These are phyloP conservation scores for Andrena fulva DNA, from an alignment of 2,888 invertebrate species.

Conservation along the genomic window DNA sequence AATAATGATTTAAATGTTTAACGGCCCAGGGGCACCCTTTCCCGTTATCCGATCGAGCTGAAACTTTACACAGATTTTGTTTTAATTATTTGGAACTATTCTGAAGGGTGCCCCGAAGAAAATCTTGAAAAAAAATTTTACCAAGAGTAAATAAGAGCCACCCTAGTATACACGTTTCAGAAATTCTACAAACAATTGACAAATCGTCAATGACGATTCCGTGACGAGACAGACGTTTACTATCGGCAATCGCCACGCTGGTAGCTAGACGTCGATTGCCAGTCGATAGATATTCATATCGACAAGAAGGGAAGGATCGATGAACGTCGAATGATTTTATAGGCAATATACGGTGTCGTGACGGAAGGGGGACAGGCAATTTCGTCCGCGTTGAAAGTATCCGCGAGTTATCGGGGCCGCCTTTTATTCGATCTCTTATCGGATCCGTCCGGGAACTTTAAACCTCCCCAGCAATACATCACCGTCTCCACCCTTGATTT, in stretches of 20 bases:
- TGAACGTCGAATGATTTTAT: conserved; percentile 60
- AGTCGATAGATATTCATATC: conserved; percentile 76
- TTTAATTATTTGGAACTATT: too few relatives aligned
- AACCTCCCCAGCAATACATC: not conserved
- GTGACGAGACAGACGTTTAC: conserved; percentile 58
- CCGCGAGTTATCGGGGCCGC: conserved; percentile 24
- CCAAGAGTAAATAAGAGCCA: too few relatives aligned
- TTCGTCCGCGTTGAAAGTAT: conserved; percentile 44
- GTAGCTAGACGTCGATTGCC: conserved; percentile 72
- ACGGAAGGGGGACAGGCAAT: conserved; percentile 38
- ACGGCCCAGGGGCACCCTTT: too few relatives aligned
- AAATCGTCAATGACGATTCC: conserved; percentile 14
- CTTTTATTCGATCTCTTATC: conserved; percentile 31
- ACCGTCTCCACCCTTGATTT: not conserved
- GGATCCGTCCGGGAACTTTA: not conserved
- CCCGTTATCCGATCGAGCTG: too few relatives aligned
- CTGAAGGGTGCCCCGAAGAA: too few relatives aligned
- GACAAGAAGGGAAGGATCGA: conserved; percentile 62
- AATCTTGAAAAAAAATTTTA: too few relatives aligned
- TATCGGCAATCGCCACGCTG: conserved; percentile 54
- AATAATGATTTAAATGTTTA: too few relatives aligned
- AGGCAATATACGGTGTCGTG: conserved; percentile 32
- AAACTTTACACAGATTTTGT: too few relatives aligned
- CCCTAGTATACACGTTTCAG: too few relatives aligned
- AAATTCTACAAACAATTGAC: not conserved